A percentile compares a stretch with the other conserved stretches of the same genome.
phyloP scores from a whole-genome alignment of 2,113 vertebrate species.

The Litocranius walleri region DNA sequence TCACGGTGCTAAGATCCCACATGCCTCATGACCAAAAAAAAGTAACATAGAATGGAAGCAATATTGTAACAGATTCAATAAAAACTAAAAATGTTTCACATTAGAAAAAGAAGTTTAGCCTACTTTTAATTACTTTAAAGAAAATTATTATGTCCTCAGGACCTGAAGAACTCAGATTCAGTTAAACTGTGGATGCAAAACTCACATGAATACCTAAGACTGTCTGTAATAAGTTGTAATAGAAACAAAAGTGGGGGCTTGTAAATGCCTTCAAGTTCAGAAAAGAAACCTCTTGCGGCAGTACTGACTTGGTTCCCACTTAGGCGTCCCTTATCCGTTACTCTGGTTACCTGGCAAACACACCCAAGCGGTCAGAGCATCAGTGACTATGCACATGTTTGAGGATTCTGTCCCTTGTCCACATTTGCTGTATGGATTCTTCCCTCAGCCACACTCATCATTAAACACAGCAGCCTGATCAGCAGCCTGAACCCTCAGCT shows the following conservation, averaged over 20 bases:
- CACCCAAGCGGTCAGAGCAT: accelerated
- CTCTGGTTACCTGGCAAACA: not conserved
- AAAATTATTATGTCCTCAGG: not conserved
- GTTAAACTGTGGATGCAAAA: not conserved
- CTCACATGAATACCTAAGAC: not conserved
- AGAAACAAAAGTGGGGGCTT: not conserved
- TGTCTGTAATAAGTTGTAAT: no score
- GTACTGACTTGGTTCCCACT: not conserved
- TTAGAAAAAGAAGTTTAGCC: not conserved
- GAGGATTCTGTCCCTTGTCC: not conserved
- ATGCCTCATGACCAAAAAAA: no score
- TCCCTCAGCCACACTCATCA: not conserved
- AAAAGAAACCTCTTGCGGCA: not conserved
- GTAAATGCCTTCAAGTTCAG: not conserved
- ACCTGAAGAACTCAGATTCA: constrained; percentile 10
- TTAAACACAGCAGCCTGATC: not conserved
- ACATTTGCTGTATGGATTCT: no score
- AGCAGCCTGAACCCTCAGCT: not conserved
- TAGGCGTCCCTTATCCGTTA: not conserved
- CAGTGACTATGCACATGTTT: accelerated
- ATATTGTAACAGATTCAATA: not conserved
- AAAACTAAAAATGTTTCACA: not conserved
- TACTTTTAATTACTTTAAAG: constrained; percentile 22
- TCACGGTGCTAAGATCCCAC: no score
- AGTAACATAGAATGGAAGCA: not conserved